Evolutionary conservation across 2,797 vertebrate species (phyloP), one percentile per base, ranked within the genome.

Genomic region (Myotis planiceps): DNA sequence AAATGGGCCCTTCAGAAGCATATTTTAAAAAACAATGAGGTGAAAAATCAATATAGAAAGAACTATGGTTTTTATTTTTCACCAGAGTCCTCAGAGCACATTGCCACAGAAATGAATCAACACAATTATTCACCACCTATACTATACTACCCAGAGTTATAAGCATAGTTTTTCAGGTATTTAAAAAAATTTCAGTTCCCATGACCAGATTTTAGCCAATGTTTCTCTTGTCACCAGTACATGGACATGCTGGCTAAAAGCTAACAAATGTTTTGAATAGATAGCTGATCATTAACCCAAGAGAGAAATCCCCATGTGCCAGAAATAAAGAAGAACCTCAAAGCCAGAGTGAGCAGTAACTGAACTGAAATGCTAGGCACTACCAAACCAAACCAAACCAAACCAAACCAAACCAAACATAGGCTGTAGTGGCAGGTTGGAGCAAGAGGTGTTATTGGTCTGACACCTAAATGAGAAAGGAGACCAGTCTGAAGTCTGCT

Each of bases 41-140:
- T 95, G 37, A 94, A 96, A 96, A 95, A 88, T 95, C 82, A 91
- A 76, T 92, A 79, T 27, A 86, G 75, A 95, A 80, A 75, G 63
- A 91, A 94, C 13, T 10, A 88, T 49, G 18, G 29, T 58, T 90
- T 97, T 88, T 71, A 88, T 87, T 95, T 96, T 96, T 81, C 72
- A 90, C 81, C 37, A 69, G 87, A 90, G 39, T 69, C 29, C 72
- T 72, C 55, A 85, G 68, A 65, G 45, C 14, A 69, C 49, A 81
- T 69, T 89, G 76, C 29, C 80, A 89, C 23, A 87, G 69, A 96
- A 96, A 75, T 84, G 76, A 95, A 82, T 93, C 76, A 72, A 34
- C 18, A 81, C 12, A 76, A 72, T 71, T 90, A 68, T 90, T 93
- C 47, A 75, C 21, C 39, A 65, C 13, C 71, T 47, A 12, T 29